Evolutionary conservation across 2,888 invertebrate species (phyloP), one percentile per base, ranked within the genome.

Genomic region (Phortica magna): DNA sequence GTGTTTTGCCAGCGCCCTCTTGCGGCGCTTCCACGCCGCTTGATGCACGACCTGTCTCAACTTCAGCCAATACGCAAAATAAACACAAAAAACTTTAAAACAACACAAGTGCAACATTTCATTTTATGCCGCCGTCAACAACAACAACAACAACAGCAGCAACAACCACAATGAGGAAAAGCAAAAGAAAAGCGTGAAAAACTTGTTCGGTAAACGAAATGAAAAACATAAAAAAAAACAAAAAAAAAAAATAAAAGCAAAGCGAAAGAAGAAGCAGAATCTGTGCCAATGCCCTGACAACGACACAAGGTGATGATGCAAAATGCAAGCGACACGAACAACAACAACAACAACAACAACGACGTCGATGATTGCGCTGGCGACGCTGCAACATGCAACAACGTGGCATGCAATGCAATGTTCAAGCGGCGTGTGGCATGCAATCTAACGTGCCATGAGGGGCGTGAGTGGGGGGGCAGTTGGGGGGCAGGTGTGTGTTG

Each of bases 251-350:
- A 76, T 67, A 79, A 79, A 72, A 55, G 57, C 59, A 75, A 77
- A 73, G 57, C 67, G 67, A 59, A 68, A 22, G 53, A 22, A 70
- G 71, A 22, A 22, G 79, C 70, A 77, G 80, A 90, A 90, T 89
- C 87, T 90, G 84, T 90, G 90, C 90, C 90, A 90, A 90, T 90
- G 90, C 89, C 90, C 90, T 88, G 90, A 89, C 89, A 84, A 89
- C 87, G 86, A 84, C 89, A 89, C 90, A 90, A 89, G 90, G 90
- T 89, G 88, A 89, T 88, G 88, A 82, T 85, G 85, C 84, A 88
- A 88, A 87, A 88, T 84, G 86, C 61, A 43, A 57, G 61, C 72
- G 43, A 19, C 53, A 39, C 57, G 14, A 61, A 19, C 61, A 43
- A 14, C 41, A 14, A 2, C 41, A 19, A 43, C 68, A 87, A 81